Evolutionary conservation across 2,113 vertebrate species (phyloP).

Genomic region (Thunnus maccoyii): DNA sequence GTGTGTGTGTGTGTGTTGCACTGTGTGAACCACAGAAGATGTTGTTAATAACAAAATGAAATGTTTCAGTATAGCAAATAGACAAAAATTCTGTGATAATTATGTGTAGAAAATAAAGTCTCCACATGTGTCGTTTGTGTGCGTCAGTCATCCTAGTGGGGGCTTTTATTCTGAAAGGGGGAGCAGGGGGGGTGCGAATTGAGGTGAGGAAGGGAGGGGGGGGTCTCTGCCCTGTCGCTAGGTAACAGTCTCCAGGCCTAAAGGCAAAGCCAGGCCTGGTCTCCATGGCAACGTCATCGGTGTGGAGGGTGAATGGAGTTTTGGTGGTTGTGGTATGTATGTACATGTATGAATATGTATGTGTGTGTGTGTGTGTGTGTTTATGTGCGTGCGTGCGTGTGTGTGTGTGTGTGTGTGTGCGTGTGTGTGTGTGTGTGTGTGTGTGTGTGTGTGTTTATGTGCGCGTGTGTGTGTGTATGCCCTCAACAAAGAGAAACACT

Average conservation of each 20-base stretch:
- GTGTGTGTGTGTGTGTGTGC: not conserved
- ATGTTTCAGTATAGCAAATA: not conserved
- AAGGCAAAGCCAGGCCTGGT: conserved; percentile 79
- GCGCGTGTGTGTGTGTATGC: not conserved
- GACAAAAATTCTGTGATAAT: too few relatives aligned
- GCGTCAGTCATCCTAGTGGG: conserved; percentile 14
- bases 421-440: too few relatives aligned
- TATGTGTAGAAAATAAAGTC: not conserved
- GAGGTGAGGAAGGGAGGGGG: conserved; percentile 23
- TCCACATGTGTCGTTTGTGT: not conserved
- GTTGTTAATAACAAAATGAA: too few relatives aligned
- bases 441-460: too few relatives aligned
- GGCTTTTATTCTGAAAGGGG: conserved; percentile 59
- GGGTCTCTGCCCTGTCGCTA: conserved; percentile 78
- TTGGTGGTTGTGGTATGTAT: conserved; percentile 38
- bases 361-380: conserved; percentile 2
- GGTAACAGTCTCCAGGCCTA: conserved; percentile 80
- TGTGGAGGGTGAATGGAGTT: conserved; percentile 74
- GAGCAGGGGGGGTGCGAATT: not conserved
- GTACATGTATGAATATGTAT: not conserved
- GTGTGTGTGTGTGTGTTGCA: not conserved
- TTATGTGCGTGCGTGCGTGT: not conserved
- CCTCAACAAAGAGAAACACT: conserved; percentile 25
- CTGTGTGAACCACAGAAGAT: not conserved
- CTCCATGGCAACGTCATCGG: conserved; percentile 77